Base-by-base conservation (phyloP, 2,888 invertebrate genomes). In the Drosophila paramelanica region DNA sequence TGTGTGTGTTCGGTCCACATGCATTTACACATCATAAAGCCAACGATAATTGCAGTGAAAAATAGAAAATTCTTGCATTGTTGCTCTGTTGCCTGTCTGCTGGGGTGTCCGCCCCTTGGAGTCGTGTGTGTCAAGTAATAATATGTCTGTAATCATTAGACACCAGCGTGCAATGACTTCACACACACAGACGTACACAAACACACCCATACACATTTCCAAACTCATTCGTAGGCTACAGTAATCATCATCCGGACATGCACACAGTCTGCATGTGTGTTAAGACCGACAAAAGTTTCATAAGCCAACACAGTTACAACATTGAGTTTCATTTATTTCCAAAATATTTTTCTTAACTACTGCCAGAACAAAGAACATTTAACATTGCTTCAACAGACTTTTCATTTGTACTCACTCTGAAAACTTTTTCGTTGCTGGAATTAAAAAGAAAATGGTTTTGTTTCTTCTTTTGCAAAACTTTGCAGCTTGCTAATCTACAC, bases 111-210 rank as follows among this genome's bases (percentile, higher is more conserved):
- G 53, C 62, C 52, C 49, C 65, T 66, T 56, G 43, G 61, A 62
- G 69, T 74, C 65, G 36, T 65, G 49, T 74, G 65, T 72, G 77
- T 61, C 76, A 74, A 75, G 82, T 80, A 67, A 76, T 76, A 82
- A 80, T 75, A 81, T 73, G 81, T 72, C 74, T 72, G 68, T 77
- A 79, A 81, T 81, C 74, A 81, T 82, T 82, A 80, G 52, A 68
- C 66, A 60, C 55, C 73, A 78, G 78, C 75, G 82, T 80, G 61
- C 82, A 80, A 82, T 82, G 81, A 81, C 81, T 82, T 70, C 23
- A 31, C 39, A 49, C 41, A 67, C 38, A 57, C 45, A 49, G 23
- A 66, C 27, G 52, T 7, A 70, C 39, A 43, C 47, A 60, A 27
- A 27, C 31, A 38, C 23, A 36, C 7, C 4, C 14, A 41, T 8